A percentile compares a stretch with the other conserved stretches of the same genome.
Conservation (phyloP, 2,888 invertebrate genomes). For the Andrena flavipes region DNA sequence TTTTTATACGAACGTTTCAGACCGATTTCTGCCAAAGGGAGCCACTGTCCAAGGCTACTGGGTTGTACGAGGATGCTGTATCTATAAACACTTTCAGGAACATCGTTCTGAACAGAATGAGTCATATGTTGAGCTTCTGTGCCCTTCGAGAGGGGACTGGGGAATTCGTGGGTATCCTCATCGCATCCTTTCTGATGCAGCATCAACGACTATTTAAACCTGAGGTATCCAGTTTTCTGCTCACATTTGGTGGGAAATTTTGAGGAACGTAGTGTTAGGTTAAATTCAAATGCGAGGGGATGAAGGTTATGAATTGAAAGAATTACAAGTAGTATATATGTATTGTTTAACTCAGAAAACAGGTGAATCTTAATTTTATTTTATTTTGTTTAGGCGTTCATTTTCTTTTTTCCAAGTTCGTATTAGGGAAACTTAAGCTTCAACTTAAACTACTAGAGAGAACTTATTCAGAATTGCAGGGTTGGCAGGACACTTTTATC, state of each 20-base stretch:
- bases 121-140: constrained; percentile 62
- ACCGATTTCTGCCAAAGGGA: constrained; percentile 54
- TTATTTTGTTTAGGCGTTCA: too few species aligned
- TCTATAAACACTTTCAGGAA: constrained; percentile 55
- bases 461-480: too few species aligned
- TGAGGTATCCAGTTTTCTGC: neutral
- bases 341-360: too few species aligned
- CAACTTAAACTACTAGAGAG: too few species aligned
- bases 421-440: too few species aligned
- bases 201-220: constrained; percentile 11
- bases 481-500: too few species aligned
- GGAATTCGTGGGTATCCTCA: constrained; percentile 66
- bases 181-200: constrained; percentile 51
- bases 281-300: too few species aligned
- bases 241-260: neutral
- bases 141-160: constrained; percentile 71
- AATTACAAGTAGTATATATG: too few species aligned
- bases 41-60: constrained; percentile 53
- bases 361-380: too few species aligned
- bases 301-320: too few species aligned
- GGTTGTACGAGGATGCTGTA: constrained; percentile 45
- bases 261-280: too few species aligned
- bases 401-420: too few species aligned
- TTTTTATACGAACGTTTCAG: constrained; percentile 42
- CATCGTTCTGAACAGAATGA: constrained; percentile 50